A percentile compares a stretch with the other conserved stretches of the same genome.
phyloP scores from a whole-genome alignment of 2,888 invertebrate species.

The Strigamia transsilvanica region DNA sequence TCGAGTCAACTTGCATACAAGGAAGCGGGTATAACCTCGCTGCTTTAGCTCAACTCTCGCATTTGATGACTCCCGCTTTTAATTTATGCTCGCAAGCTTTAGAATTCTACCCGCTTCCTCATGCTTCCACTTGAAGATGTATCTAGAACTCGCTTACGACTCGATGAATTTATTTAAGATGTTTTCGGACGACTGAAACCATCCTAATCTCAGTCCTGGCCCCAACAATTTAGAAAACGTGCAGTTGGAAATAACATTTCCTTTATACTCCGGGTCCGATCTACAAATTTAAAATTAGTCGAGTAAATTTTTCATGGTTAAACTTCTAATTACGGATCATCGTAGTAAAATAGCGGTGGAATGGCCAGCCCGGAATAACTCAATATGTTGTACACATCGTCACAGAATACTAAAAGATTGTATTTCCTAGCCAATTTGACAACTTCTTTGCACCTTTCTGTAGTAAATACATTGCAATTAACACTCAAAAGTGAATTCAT shows the following conservation, averaged over 20 bases:
- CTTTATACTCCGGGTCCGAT: constrained; percentile 58
- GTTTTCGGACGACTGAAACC: constrained; percentile 69
- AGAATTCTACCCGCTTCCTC: neutral
- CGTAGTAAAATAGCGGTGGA: constrained; percentile 69
- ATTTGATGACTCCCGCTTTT: too few relatives aligned
- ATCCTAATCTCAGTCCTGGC: constrained; percentile 73
- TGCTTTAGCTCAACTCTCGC: too few relatives aligned
- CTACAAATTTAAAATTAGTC: neutral
- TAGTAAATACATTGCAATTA: too few relatives aligned
- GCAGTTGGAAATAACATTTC: constrained; percentile 72
- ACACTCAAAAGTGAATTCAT: too few relatives aligned
- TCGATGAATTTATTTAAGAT: constrained; percentile 9
- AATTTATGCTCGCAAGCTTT: too few relatives aligned
- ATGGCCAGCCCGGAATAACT: constrained; percentile 64
- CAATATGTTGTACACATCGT: constrained; percentile 73
- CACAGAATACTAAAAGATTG: constrained; percentile 67
- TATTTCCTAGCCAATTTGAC: constrained; percentile 62
- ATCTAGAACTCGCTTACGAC: constrained; percentile 11
- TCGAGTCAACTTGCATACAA: too few relatives aligned
- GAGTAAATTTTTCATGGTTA: neutral
- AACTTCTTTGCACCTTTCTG: constrained; percentile 61
- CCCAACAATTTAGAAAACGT: constrained; percentile 73
- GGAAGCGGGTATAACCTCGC: too few relatives aligned
- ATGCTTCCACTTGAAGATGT: neutral
- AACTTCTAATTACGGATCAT: constrained; percentile 60